Base-by-base conservation (phyloP, 1,140 invertebrate genomes). In the Protaetia brevitarsis region DNA sequence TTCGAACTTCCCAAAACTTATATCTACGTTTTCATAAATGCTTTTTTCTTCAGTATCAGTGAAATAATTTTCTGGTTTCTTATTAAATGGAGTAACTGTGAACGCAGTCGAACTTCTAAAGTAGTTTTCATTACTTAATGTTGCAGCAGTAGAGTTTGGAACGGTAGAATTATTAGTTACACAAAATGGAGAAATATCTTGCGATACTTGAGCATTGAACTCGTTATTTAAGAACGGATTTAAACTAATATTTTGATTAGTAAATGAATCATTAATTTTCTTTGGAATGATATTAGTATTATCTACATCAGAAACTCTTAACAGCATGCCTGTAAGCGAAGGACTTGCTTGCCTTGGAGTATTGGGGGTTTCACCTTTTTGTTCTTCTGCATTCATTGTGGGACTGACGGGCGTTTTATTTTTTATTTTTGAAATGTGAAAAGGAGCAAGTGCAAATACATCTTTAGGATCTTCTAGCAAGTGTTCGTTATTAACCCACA, bases 401-500 rank as follows among this genome's bases (percentile, higher is more conserved):
- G 41, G 19, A 23, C 6, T 26, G 11, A 8, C 41, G 21, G 21
- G 19, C 26, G 3, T 27, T 57, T 64, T 36, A 27, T 4, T 65
- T 16, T 7, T 27, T n/a, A 21, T 41, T 59, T 34, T 41, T 41
- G 16, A 2, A 65, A 82, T 82, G 11, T 84, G 84, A 69, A 92
- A 92, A 1, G 90, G 90, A 2, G 90, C 89, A 73, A 88, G 77
- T 0, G 88, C 87, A 77, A 92, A 92, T 0, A 92, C 87, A 75
- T 92, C 89, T 10, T 84, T 77, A 11, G 82, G 78, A 0, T 78
- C 64, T 56, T 76, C 75, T 62, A 72, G 75, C 66, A 73, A 76
- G 37, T 67, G 75, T 23, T 73, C 72, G 3, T 75, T 74, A 31
- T 75, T 66, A 26, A 74, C 74, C 76, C 75, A 77, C 29, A 74